Evolutionary conservation across 2,797 vertebrate genomes (phyloP).

Genomic region (Pseudocheirus occidentalis): DNA sequence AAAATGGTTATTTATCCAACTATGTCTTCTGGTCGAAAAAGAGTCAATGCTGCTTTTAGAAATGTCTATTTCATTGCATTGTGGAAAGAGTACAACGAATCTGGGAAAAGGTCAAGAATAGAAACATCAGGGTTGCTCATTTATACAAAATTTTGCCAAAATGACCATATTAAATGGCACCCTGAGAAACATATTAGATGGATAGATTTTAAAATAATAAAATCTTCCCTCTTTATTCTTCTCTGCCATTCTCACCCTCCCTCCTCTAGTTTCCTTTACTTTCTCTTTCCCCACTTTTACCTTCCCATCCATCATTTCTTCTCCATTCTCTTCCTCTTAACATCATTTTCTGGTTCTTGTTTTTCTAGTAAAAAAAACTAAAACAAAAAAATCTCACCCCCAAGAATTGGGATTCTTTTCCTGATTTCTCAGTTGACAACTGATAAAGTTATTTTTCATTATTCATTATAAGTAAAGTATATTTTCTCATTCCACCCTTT

Average conservation of each 20-base stretch:
- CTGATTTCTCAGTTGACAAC: neutral
- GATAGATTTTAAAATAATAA: neutral
- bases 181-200: neutral
- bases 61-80: neutral
- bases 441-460: conserved; percentile 4
- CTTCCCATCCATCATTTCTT: neutral
- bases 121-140: neutral
- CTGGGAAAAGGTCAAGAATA: neutral
- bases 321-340: neutral
- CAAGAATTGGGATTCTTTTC: neutral
- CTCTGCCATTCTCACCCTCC: neutral
- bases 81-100: neutral
- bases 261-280: neutral
- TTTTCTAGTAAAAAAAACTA: neutral
- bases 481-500: neutral
- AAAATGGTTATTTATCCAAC: conserved; percentile 2
- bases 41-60: neutral
- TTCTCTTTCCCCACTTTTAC: neutral
- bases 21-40: neutral
- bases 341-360: neutral
- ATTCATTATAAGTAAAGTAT: conserved; percentile 21
- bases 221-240: conserved; percentile 7
- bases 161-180: neutral
- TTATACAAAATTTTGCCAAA: conserved; percentile 20
- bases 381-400: neutral